These are phyloP conservation scores for Coelopa frigida DNA, from an alignment of 1,140 invertebrate species.

Conservation along the genomic window DNA sequence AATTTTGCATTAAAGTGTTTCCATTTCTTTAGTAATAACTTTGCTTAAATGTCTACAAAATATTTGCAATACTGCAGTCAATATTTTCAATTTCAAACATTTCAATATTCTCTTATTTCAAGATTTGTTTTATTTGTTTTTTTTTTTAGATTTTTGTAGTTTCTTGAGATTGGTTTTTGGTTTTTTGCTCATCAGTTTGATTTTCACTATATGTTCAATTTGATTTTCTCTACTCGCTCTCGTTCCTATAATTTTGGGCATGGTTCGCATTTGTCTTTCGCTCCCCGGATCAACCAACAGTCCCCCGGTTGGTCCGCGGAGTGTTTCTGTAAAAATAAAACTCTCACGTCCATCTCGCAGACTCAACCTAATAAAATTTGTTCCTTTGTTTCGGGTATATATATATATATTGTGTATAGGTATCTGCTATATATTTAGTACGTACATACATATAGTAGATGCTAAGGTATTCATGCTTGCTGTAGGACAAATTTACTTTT, in stretches of 20 bases:
- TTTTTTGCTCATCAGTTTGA: conserved; percentile 42
- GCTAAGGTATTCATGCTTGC: not conserved
- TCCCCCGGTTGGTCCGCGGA: too few species aligned
- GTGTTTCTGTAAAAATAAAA: too few species aligned
- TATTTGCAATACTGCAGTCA: conserved; percentile 45
- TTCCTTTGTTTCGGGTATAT: too few species aligned
- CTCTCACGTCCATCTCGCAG: too few species aligned
- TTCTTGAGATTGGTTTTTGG: conserved; percentile 37
- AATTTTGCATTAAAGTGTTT: not conserved
- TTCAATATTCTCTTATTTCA: conserved; percentile 12
- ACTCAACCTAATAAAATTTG: too few species aligned
- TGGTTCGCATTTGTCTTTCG: too few species aligned
- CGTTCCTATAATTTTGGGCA: conserved; percentile 19
- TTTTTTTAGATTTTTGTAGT: conserved; percentile 15
- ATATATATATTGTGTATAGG: too few species aligned
- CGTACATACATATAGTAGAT: not conserved
- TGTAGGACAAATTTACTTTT: not conserved
- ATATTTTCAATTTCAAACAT: conserved; percentile 19
- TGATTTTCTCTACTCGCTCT: not conserved
- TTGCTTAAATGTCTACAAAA: conserved; percentile 45
- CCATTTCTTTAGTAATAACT: conserved; percentile 20
- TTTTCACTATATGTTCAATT: conserved; percentile 35
- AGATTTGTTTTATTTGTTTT: conserved; percentile 4
- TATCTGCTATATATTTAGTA: too few species aligned
- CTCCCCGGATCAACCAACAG: too few species aligned